Base-by-base conservation (phyloP, 1,140 invertebrate genomes). In the Apis dorsata region DNA sequence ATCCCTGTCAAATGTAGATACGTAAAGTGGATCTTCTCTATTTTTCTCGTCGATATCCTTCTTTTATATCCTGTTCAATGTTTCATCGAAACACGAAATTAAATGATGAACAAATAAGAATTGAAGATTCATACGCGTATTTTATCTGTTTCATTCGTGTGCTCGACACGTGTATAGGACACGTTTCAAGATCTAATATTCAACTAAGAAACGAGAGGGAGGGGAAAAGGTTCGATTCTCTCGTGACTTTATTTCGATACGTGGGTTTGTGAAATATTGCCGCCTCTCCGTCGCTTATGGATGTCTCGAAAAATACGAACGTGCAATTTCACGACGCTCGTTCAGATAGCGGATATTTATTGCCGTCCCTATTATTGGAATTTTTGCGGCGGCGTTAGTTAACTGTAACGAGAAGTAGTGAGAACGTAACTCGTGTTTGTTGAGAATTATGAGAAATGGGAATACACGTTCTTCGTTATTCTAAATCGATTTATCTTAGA, bases 161-260 rank as follows among this genome's bases (percentile, higher is more conserved):
- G 24, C 17, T 34, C 55, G n/a, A 51, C 34, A 21, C 70, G 66
- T 12, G 24, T 24, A 24, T 24, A 24, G 24, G 24, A 24, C 3
- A 53, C 24, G 17, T 53, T 12, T 17, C 53, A 5, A 55, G 12
- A 66, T 79, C 53, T 83, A 66, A 83, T 83, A 79, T 83, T 72
- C 69, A 49, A 68, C 59, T 70, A 70, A 83, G 28, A 71, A 51
- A 21, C 15, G 69, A 51, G n/a, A 55, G 28, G 8, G 34, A 44
- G 2, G 34, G 17, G 17, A 15, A 13, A 28, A 13, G 34, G 53
- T 34, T 28, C 68, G 53, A 51, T 53, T 79, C 69, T 69, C 34
- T 15, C 28, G 44, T 34, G 49, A 79, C 76, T 65, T 83, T 70
- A 82, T 75, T 77, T 76, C 73, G 65, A 69, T 66, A 77, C 80